Percentiles rank a stretch among this genome's conserved stretches.
phyloP scores from a whole-genome alignment of 2,113 vertebrate genomes.

The Myotis davidii region DNA sequence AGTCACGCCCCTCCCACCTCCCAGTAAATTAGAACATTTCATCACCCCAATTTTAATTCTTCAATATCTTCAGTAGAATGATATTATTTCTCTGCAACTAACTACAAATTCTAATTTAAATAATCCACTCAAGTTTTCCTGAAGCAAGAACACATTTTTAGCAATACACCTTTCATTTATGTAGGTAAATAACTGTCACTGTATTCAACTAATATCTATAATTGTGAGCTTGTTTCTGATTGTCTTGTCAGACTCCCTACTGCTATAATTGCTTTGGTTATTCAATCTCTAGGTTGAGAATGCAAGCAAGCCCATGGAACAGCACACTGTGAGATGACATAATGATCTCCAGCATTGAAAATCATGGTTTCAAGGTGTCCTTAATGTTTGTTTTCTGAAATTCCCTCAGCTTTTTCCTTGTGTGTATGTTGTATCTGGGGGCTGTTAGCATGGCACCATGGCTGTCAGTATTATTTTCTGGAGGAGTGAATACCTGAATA shows the following conservation, averaged over 20 bases:
- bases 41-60: background rate
- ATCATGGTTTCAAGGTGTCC: background rate
- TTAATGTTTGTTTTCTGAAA: slow-evolving; percentile 61
- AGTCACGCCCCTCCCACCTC: background rate
- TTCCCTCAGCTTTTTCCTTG: background rate
- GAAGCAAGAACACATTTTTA: background rate
- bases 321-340: background rate
- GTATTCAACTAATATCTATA: background rate
- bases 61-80: background rate
- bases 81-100: background rate
- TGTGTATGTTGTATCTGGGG: background rate
- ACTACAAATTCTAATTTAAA: slow-evolving; percentile 3
- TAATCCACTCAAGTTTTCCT: background rate
- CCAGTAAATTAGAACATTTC: background rate
- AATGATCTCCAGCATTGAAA: slow-evolving; percentile 64
- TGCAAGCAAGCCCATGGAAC: background rate
- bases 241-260: slow-evolving; percentile 37
- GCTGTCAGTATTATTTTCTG: background rate
- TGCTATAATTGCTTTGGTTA: slow-evolving; percentile 60
- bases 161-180: background rate
- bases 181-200: slow-evolving; percentile 45
- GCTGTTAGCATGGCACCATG: background rate
- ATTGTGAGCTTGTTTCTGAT: slow-evolving; percentile 16
- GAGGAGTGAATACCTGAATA: background rate
- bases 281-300: slow-evolving; percentile 21